Percentiles rank a stretch among this genome's conserved stretches.
phyloP scores from a whole-genome alignment of 2,797 vertebrate genomes.

The Lacerta bilineata region DNA sequence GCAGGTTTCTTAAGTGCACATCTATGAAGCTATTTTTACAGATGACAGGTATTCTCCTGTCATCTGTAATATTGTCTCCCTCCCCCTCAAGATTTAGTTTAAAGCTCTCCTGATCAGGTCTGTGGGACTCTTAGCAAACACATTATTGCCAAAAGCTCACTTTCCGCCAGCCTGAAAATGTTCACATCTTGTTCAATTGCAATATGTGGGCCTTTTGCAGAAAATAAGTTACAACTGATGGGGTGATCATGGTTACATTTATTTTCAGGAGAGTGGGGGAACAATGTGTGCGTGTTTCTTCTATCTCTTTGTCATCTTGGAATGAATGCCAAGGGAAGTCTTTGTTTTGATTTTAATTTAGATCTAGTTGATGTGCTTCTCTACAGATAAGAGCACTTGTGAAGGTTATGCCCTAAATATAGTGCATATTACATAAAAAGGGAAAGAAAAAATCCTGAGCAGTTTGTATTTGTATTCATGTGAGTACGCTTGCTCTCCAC shows the following conservation, averaged over 20 bases:
- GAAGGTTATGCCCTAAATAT: neutral
- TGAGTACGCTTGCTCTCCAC: neutral
- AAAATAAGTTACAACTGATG: neutral
- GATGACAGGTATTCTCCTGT: too few relatives aligned
- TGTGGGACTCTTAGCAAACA: too few relatives aligned
- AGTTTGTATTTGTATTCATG: neutral
- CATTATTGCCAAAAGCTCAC: neutral
- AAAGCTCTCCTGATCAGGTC: neutral
- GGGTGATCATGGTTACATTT: neutral
- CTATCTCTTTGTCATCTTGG: slow-evolving; percentile 1
- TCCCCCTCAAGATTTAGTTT: neutral
- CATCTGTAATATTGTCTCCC: too few relatives aligned
- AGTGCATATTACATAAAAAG: neutral
- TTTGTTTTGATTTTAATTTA: slow-evolving; percentile 34
- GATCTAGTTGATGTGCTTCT: neutral
- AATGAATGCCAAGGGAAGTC: slow-evolving; percentile 22
- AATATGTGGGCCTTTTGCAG: neutral
- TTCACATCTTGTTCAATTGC: neutral
- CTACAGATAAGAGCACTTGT: slow-evolving; percentile 13
- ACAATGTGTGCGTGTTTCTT: neutral
- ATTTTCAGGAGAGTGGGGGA: neutral
- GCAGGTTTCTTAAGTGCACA: too few relatives aligned
- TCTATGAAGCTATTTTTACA: too few relatives aligned
- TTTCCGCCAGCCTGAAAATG: slow-evolving; percentile 7
- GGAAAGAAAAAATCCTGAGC: neutral